Conservation (phyloP, 2,797 vertebrate genomes). For the Tolypeutes matacus region DNA sequence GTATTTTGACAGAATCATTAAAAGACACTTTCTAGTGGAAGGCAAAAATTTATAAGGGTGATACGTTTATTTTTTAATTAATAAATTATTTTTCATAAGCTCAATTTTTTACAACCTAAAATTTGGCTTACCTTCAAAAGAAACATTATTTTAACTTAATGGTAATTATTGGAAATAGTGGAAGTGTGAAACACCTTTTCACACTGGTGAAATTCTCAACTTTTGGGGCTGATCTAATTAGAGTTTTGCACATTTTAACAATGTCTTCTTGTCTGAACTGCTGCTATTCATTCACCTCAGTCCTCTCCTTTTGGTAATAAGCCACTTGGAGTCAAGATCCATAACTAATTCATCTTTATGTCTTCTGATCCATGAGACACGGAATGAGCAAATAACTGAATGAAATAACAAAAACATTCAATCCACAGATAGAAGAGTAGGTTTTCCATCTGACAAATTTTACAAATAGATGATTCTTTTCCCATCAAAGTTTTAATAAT, state of each 20-base stretch:
- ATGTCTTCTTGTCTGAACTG: neutral
- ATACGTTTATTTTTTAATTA: neutral
- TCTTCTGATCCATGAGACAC: neutral
- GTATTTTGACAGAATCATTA: neutral
- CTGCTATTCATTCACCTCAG: neutral
- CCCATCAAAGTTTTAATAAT: neutral
- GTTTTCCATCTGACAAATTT: neutral
- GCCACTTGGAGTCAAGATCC: neutral
- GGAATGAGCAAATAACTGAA: neutral
- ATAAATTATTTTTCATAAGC: neutral
- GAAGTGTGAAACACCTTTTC: neutral
- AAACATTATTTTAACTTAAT: neutral
- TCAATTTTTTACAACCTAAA: neutral
- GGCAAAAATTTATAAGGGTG: neutral
- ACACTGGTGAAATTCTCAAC: neutral
- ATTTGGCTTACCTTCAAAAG: neutral
- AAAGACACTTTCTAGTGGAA: neutral
- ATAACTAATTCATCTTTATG: neutral
- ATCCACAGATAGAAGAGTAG: neutral
- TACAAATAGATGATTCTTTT: neutral
- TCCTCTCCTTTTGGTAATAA: neutral
- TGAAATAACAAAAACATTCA: neutral
- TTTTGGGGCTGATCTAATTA: neutral
- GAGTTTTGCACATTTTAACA: neutral
- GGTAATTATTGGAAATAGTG: neutral